phyloP scores from a whole-genome alignment of 2,797 vertebrate species.

The Zalophus californianus region DNA sequence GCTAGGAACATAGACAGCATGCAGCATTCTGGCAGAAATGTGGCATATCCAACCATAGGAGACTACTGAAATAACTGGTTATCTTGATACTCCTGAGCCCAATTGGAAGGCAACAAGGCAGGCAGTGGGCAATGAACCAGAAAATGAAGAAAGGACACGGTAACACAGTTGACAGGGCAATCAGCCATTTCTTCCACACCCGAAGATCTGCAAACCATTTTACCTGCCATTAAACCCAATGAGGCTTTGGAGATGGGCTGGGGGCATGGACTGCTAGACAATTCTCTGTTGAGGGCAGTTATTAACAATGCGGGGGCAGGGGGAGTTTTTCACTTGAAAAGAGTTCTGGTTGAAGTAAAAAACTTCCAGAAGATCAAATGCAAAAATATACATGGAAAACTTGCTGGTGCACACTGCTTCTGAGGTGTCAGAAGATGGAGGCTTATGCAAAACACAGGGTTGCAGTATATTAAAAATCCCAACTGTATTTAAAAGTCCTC shows the following conservation, averaged over 20 bases:
- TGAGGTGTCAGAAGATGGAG: background rate
- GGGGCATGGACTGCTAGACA: background rate
- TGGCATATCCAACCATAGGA: background rate
- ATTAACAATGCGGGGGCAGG: background rate
- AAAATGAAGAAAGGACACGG: slow-evolving; percentile 45
- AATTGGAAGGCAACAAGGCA: slow-evolving; percentile 52
- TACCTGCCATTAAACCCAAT: slow-evolving; percentile 52
- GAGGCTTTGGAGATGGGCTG: slow-evolving; percentile 10
- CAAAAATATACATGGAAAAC: background rate
- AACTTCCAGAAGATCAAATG: background rate
- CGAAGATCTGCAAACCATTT: slow-evolving; percentile 35
- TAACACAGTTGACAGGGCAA: slow-evolving; percentile 25
- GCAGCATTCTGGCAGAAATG: background rate
- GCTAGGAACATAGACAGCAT: background rate
- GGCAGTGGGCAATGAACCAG: background rate
- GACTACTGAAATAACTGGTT: background rate
- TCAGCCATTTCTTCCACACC: slow-evolving; percentile 28
- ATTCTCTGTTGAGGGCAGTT: background rate
- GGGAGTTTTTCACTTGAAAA: background rate
- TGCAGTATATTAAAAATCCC: background rate
- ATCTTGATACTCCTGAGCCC: background rate
- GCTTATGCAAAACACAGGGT: background rate
- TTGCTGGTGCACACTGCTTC: background rate
- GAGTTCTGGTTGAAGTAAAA: background rate
- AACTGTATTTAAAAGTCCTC: background rate